Evolutionary conservation across 2,113 vertebrate genomes (phyloP), one percentile per base, ranked within the genome.

Genomic region (Chionis minor): DNA sequence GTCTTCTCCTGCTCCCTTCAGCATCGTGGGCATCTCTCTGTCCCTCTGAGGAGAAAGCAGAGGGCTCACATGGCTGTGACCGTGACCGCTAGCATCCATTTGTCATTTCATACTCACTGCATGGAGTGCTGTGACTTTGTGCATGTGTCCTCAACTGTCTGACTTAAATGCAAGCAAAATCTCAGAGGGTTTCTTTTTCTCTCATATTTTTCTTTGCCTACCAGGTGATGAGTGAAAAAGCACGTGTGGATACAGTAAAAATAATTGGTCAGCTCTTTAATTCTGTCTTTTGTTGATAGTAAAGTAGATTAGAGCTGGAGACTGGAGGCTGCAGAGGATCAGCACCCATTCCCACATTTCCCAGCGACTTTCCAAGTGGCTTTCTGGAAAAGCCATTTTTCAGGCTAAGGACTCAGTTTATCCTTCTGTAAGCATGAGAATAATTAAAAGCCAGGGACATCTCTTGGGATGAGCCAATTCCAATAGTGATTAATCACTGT

Each of bases 11-110:
- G 44, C 45, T 82, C 14, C 55, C 21, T 52, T 51, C 33, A 35
- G 13, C 70, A 17, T 16, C 12, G 9, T 0, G 0, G 44, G 30
- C 55, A 55, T 15, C 40, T 69, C 45, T 35, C 58, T 38, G 70
- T 70, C 42, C 49, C 42, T 38, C 42, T 71, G 42, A 66, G 17
- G 22, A 56, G 62, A 38, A 16, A 52, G 26, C 54, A 90, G 65
- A 65, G 54, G 56, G 13, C 58, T 47, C 13, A 55, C 40, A 2
- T 9, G 17, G 75, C 62, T 79, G 55, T 52, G 66, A 22, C 33
- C 18, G 2, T 12, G 22, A 62, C n/a, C 5, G 0, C 8, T 73
- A 51, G 9, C 65, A 51, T 45, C 44, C 44, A 3, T 58, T 47
- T 52, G 32, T 79, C 16, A 7, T 35, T 79, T 72, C 66, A 24